A percentile compares a stretch with the other conserved stretches of the same genome.
Conservation (phyloP, 2,888 invertebrate genomes). For the Heliconius cydno region DNA sequence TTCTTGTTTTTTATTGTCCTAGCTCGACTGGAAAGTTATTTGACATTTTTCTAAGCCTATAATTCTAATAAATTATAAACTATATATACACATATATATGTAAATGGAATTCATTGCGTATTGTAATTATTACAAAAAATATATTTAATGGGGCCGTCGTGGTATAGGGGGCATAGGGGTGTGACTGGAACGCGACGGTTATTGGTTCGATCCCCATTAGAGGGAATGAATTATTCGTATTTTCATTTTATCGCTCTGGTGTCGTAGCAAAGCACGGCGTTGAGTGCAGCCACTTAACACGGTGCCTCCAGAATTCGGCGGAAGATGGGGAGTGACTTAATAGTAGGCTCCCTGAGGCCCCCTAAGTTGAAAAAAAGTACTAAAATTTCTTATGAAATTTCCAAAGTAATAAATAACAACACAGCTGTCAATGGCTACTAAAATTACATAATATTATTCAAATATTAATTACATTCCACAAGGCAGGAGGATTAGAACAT, state of each 20-base stretch:
- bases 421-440: background rate
- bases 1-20: background rate
- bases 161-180: no score
- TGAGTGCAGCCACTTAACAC: no score
- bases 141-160: background rate
- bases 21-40: background rate
- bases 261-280: no score
- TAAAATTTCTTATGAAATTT: background rate
- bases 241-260: no score
- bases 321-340: no score
- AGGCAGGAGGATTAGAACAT: slow-evolving; percentile 20
- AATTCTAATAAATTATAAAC: background rate
- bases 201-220: no score
- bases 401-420: background rate
- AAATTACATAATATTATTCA: slow-evolving; percentile 14
- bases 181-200: no score
- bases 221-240: no score
- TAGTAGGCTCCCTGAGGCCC: no score
- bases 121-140: background rate
- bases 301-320: no score
- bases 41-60: background rate
- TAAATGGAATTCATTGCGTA: background rate
- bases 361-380: background rate
- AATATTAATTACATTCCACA: slow-evolving; percentile 29
- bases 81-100: background rate